phyloP scores from a whole-genome alignment of 2,797 vertebrate species.

The Sciurus carolinensis region DNA sequence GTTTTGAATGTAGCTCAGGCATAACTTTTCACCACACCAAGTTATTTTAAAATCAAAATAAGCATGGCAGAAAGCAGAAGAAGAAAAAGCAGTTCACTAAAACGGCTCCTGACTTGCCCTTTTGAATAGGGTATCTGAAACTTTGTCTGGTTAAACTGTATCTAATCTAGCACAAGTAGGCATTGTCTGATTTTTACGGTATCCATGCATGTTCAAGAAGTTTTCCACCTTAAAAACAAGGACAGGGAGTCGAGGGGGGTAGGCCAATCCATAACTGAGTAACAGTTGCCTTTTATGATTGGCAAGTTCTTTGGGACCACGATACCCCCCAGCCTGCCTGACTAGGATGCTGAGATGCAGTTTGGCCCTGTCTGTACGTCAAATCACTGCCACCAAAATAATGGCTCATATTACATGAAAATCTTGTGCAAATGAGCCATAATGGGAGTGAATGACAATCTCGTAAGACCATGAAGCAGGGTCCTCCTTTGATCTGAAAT shows the following conservation, averaged over 20 bases:
- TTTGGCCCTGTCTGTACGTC: conserved; percentile 90
- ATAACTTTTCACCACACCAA: conserved; percentile 58
- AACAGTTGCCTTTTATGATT: conserved; percentile 90
- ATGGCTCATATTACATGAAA: conserved; percentile 94
- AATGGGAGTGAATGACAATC: conserved; percentile 93
- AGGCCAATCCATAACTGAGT: conserved; percentile 88
- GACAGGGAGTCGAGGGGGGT: not conserved
- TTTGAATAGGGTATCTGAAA: conserved; percentile 70
- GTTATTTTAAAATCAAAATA: conserved; percentile 79
- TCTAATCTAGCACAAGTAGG: conserved; percentile 89
- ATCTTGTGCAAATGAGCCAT: conserved; percentile 92
- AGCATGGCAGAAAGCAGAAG: conserved; percentile 60
- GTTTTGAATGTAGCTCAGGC: conserved; percentile 39
- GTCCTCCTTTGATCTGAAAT: conserved; percentile 94
- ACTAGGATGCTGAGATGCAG: conserved; percentile 84
- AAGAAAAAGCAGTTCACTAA: conserved; percentile 48
- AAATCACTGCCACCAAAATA: conserved; percentile 92
- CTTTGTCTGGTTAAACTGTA: conserved; percentile 73
- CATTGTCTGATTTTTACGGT: conserved; percentile 90
- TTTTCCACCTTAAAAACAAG: conserved; percentile 91
- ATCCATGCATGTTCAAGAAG: conserved; percentile 84
- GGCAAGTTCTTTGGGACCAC: conserved; percentile 88
- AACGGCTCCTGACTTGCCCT: conserved; percentile 29
- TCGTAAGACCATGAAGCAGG: conserved; percentile 93
- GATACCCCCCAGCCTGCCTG: conserved; percentile 85